A percentile compares a stretch with the other conserved stretches of the same genome.
Evolutionary conservation across 2,888 invertebrate genomes (phyloP).

Genomic region (Lithophane socia): DNA sequence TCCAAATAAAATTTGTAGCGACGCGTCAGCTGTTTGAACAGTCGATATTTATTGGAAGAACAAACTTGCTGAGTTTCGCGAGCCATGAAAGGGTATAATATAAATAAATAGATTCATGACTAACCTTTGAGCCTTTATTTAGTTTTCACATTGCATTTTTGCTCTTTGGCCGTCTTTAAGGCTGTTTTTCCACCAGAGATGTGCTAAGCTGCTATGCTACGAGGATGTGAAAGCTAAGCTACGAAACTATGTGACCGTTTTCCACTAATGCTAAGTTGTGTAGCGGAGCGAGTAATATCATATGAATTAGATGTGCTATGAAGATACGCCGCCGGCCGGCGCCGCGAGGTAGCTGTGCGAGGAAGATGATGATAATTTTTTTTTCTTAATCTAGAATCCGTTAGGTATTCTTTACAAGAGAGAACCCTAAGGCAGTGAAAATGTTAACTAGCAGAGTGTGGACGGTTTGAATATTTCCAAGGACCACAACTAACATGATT

Average conservation of each 20-base stretch:
- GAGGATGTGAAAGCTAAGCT: too few relatives aligned
- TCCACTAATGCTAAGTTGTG: too few relatives aligned
- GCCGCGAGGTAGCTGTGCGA: too few relatives aligned
- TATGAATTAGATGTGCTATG: too few relatives aligned
- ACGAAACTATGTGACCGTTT: too few relatives aligned
- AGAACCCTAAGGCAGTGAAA: not conserved
- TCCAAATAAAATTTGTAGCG: slow-evolving; percentile 46
- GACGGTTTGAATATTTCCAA: too few relatives aligned
- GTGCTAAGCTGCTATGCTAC: too few relatives aligned
- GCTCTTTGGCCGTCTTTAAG: not conserved
- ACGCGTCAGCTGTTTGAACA: slow-evolving; percentile 51
- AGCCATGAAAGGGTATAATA: slow-evolving; percentile 29
- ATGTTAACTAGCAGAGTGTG: not conserved
- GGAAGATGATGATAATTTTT: too few relatives aligned
- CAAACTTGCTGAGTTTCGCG: slow-evolving; percentile 43
- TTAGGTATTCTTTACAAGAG: not conserved
- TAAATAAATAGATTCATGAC: slow-evolving; percentile 32
- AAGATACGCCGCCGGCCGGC: too few relatives aligned
- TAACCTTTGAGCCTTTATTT: slow-evolving; percentile 33
- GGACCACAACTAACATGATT: too few relatives aligned
- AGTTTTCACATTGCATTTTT: slow-evolving; percentile 7
- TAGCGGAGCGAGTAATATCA: too few relatives aligned
- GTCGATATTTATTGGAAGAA: slow-evolving; percentile 48
- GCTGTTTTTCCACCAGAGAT: too few relatives aligned
- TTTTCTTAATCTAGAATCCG: not conserved